Conservation (phyloP, 2,113 vertebrate species). For the Thinocorus orbignyianus region DNA sequence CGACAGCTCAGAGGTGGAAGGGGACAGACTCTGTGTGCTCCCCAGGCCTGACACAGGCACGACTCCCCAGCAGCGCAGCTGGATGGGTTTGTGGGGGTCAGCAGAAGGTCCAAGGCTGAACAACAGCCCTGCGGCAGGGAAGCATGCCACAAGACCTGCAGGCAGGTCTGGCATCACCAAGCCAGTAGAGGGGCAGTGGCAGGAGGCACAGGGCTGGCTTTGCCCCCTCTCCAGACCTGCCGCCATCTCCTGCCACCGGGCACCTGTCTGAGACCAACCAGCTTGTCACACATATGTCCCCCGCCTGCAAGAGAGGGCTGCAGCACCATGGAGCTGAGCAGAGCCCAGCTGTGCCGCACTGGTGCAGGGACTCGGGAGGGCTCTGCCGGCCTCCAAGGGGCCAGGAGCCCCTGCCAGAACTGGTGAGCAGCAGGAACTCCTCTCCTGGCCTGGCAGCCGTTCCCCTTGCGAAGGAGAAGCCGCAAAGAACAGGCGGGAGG, state of each 20-base stretch:
- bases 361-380: fast-evolving
- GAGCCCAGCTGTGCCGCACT: not conserved
- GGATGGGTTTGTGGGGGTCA: not conserved
- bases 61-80: fast-evolving
- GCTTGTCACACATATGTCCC: not conserved
- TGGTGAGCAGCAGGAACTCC: fast-evolving
- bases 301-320: too few species aligned
- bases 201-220: not conserved
- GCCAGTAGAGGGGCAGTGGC: not conserved
- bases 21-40: fast-evolving
- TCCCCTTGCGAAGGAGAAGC: not conserved
- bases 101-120: fast-evolving
- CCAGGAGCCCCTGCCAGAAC: not conserved
- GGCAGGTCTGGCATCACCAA: not conserved
- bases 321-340: not conserved
- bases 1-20: not conserved
- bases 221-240: not conserved
- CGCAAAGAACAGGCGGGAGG: not conserved
- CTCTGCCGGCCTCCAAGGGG: not conserved
- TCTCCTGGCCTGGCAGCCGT: fast-evolving
- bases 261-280: not conserved
- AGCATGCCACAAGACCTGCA: too few species aligned
- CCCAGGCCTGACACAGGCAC: fast-evolving
- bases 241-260: not conserved
- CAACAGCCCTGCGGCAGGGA: fast-evolving